Evolutionary conservation across 2,113 vertebrate genomes (phyloP), one percentile per base, ranked within the genome.

Genomic region (Takifugu bimaculatus): DNA sequence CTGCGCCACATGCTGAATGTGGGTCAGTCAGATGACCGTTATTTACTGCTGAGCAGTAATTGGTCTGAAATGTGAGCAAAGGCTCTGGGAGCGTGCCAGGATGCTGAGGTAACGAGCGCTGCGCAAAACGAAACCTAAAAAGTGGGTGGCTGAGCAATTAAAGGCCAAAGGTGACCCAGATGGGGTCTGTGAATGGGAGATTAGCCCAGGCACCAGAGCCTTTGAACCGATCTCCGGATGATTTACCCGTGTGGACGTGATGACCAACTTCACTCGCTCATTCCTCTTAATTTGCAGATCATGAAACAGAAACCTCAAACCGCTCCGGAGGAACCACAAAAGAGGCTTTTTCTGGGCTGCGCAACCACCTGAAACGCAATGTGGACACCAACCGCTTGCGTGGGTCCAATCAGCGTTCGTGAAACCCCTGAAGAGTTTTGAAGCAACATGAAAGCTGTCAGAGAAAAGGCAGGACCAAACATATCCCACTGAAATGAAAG

Each of bases 91-190:
- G 58, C 79, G 74, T 85, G 81, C 82, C 82, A 84, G 63, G 61
- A 42, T 65, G 75, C 63, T 85, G 84, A 86, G 75, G 84, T 81
- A 79, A 85, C 77, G 74, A 80, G 68, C 50, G 64, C 66, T 50
- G 47, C 6, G 68, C 28, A 39, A 50, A 13, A 50, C 43, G 54
- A 74, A 74, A 68, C 61, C 70, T 71, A 78, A 65, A 72, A 28
- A 20, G 74, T 67, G 72, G 75, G 60, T 64, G 71, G 54, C 13
- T 50, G 50, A 55, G 42, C 13, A 58, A 63, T 65, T 65, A 55
- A 45, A 72, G 51, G 51, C 50, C 59, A 39, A 43, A 42, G 52
- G 47, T 79, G 75, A 79, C 77, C 53, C 72, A 72, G 67, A 72
- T 58, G 29, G 65, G 50, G 42, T 67, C 27, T 15, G 13, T 28